Evolutionary conservation across 2,888 invertebrate genomes (phyloP).

Genomic region (Balanococcus diminutus): DNA sequence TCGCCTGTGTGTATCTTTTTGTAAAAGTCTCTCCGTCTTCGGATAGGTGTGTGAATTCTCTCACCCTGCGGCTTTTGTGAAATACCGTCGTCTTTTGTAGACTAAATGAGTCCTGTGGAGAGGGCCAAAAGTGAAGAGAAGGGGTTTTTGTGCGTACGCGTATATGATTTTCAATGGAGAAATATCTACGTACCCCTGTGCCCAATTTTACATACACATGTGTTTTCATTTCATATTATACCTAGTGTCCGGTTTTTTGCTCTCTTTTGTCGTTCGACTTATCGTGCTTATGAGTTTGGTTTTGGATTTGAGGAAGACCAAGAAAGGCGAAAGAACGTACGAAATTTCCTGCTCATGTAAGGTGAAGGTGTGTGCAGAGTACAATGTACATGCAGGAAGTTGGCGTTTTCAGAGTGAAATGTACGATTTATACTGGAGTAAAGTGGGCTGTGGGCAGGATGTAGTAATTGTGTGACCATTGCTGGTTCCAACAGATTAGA

Average conservation of each 20-base stretch:
- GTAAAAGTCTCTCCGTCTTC: not conserved
- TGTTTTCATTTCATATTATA: not conserved
- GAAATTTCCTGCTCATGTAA: not conserved
- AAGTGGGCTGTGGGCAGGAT: not conserved
- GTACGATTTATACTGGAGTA: too few species aligned
- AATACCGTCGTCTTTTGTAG: not conserved
- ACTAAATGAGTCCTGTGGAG: not conserved
- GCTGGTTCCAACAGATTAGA: not conserved
- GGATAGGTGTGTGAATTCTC: not conserved
- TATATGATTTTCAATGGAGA: not conserved
- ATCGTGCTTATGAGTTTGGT: not conserved
- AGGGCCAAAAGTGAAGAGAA: not conserved
- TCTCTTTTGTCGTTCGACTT: not conserved
- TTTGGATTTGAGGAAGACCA: not conserved
- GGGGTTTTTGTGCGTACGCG: not conserved
- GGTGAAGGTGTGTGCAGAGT: not conserved
- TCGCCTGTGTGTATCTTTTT: not conserved
- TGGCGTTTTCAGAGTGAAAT: too few species aligned
- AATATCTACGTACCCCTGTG: not conserved
- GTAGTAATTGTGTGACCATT: not conserved
- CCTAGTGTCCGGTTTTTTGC: not conserved
- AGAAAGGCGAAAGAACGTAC: not conserved
- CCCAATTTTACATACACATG: not conserved
- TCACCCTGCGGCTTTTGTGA: not conserved
- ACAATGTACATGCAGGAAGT: not conserved